Evolutionary conservation across 2,888 invertebrate genomes (phyloP).

Genomic region (Chelonus formosanus): DNA sequence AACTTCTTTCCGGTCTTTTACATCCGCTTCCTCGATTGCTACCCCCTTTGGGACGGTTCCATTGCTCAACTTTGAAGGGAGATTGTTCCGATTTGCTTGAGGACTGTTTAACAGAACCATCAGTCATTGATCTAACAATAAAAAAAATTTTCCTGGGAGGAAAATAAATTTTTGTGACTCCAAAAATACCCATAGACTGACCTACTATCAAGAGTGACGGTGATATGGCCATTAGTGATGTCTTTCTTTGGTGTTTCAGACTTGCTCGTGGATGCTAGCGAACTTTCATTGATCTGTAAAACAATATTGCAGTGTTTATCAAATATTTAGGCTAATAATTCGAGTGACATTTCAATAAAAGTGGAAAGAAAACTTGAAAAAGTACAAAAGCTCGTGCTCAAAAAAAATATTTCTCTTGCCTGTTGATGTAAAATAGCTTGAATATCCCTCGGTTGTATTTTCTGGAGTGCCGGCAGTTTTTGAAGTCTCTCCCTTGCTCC

Average conservation of each 20-base stretch:
- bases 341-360: not conserved
- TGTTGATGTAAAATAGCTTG: conserved; percentile 60
- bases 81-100: conserved; percentile 41
- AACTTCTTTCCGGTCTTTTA: conserved; percentile 46
- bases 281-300: conserved; percentile 57
- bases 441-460: conserved; percentile 78
- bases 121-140: conserved; percentile 10
- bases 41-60: conserved; percentile 58
- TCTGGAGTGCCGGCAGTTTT: conserved; percentile 89
- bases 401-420: conserved; percentile 45
- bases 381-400: not conserved
- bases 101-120: conserved; percentile 31
- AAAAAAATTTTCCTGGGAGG: conserved; percentile 21
- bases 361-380: not conserved
- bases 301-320: conserved; percentile 6
- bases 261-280: conserved; percentile 65
- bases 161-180: too few relatives aligned
- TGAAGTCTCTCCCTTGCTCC: conserved; percentile 84
- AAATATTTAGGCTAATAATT: not conserved
- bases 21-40: conserved; percentile 47
- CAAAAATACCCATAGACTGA: too few relatives aligned
- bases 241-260: conserved; percentile 61
- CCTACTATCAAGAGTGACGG: conserved; percentile 53
- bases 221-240: conserved; percentile 59
- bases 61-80: conserved; percentile 59